Evolutionary conservation across 1,140 invertebrate species (phyloP).

Genomic region (Dolichoris vasculosae): DNA sequence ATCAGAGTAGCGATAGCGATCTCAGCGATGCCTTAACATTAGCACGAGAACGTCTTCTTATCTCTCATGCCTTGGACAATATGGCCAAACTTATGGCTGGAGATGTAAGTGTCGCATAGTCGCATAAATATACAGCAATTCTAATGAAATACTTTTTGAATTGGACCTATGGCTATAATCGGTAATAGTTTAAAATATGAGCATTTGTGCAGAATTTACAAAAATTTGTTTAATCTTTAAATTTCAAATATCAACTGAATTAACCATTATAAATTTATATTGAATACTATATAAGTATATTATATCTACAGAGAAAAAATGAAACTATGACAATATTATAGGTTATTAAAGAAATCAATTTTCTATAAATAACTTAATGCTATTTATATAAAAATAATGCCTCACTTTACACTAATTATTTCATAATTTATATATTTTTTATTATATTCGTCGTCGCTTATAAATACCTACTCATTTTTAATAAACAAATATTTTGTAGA

Average conservation of each 20-base stretch:
- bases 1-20: conserved; percentile 77
- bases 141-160: too few species aligned
- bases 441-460: background rate
- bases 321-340: background rate
- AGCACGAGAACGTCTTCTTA: conserved; percentile 81
- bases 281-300: background rate
- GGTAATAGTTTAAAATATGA: conserved; percentile 59
- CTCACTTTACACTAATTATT: background rate
- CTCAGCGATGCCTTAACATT: conserved; percentile 77
- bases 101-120: conserved; percentile 72
- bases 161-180: too few species aligned
- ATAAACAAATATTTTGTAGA: conserved; percentile 62
- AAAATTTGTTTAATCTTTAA: background rate
- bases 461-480: background rate
- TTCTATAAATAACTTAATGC: too few species aligned
- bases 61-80: conserved; percentile 85
- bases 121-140: background rate
- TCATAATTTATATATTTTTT: background rate
- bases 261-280: background rate
- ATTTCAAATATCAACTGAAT: background rate
- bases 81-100: conserved; percentile 79
- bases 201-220: background rate
- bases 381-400: background rate
- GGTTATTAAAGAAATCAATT: background rate
- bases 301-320: background rate